Evolutionary conservation across 2,113 vertebrate species (phyloP).

Genomic region (Sturnus vulgaris): DNA sequence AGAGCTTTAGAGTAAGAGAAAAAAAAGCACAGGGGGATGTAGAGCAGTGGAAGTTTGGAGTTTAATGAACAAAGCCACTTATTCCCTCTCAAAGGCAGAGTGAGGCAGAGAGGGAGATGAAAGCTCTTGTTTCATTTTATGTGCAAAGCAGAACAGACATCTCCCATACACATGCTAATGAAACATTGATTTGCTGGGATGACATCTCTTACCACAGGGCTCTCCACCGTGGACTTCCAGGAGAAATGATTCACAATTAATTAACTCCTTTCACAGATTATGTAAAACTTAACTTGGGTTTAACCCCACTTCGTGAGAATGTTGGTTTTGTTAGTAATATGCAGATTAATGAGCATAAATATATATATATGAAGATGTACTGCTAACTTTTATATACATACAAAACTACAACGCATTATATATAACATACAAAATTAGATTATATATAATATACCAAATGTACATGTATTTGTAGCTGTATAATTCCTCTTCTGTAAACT

Average conservation of each 20-base stretch:
- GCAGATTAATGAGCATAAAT: background rate
- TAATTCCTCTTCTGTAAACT: background rate
- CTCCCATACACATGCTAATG: conserved; percentile 88
- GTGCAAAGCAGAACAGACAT: conserved; percentile 84
- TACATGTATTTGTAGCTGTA: background rate
- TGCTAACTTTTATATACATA: background rate
- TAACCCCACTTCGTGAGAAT: background rate
- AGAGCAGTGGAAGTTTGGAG: background rate
- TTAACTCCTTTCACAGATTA: conserved; percentile 56
- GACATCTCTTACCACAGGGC: conserved; percentile 47
- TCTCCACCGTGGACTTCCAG: conserved; percentile 45
- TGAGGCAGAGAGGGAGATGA: conserved; percentile 34
- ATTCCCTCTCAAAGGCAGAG: conserved; percentile 40
- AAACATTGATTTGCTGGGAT: conserved; percentile 77
- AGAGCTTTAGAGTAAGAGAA: background rate
- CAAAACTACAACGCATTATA: background rate
- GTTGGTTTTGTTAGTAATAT: background rate
- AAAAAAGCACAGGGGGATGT: background rate
- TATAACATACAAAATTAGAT: background rate
- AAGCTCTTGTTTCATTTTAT: conserved; percentile 73
- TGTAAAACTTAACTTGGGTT: conserved; percentile 11
- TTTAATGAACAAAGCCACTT: conserved; percentile 53
- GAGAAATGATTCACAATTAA: conserved; percentile 55
- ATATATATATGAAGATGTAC: background rate
- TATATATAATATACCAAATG: background rate